A percentile compares a stretch with the other conserved stretches of the same genome.
Evolutionary conservation across 2,113 vertebrate species (phyloP).

Genomic region (Lamprotornis superbus): DNA sequence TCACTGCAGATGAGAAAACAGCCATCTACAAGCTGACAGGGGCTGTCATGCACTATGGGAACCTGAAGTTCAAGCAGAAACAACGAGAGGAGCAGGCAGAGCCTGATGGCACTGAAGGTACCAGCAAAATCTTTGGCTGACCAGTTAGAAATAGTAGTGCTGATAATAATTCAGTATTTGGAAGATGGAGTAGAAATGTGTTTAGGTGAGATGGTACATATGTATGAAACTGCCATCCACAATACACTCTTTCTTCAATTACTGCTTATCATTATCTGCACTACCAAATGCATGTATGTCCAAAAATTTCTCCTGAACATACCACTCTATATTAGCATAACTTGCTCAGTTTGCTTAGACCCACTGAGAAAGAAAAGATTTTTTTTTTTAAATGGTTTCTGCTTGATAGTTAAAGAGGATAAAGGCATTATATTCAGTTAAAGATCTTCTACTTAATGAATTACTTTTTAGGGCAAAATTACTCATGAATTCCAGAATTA

Average conservation of each 20-base stretch:
- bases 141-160: background rate
- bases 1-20: slow-evolving; percentile 34
- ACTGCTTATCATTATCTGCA: background rate
- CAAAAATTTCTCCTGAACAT: background rate
- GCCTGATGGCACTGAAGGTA: slow-evolving; percentile 54
- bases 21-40: slow-evolving; percentile 64
- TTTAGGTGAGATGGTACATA: background rate
- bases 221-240: background rate
- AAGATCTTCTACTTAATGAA: background rate
- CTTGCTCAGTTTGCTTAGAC: background rate
- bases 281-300: background rate
- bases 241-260: background rate
- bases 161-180: background rate
- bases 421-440: background rate
- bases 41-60: slow-evolving; percentile 57
- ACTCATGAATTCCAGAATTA: background rate
- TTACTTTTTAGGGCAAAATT: background rate
- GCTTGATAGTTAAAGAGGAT: background rate
- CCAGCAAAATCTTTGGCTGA: background rate
- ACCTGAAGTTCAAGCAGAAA: slow-evolving; percentile 56
- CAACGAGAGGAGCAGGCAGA: slow-evolving; percentile 55
- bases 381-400: background rate
- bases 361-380: background rate
- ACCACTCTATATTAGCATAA: background rate
- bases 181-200: background rate